phyloP scores from a whole-genome alignment of 2,113 vertebrate species.

The Sclerurus mexicanus region DNA sequence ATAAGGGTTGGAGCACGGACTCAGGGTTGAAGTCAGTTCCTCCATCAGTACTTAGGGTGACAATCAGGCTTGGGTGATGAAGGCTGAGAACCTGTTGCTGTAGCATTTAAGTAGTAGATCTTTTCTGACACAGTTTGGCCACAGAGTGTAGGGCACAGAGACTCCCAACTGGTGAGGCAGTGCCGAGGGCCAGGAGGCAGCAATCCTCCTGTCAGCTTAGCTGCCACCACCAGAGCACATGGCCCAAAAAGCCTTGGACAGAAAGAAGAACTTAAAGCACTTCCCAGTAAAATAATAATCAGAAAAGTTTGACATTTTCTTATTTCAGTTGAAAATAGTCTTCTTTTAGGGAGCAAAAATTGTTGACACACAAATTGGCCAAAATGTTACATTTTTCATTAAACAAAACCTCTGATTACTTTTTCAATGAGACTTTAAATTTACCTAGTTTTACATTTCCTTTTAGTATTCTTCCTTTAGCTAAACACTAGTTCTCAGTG shows the following conservation, averaged over 20 bases:
- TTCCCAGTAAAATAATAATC: background rate
- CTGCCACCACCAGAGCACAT: background rate
- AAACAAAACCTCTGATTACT: background rate
- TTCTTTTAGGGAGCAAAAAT: background rate
- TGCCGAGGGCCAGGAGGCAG: background rate
- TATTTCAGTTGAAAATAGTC: background rate
- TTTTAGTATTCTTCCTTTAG: background rate
- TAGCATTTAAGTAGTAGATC: background rate
- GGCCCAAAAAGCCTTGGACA: background rate
- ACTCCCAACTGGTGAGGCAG: accelerated
- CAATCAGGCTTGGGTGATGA: background rate
- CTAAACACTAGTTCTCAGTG: background rate
- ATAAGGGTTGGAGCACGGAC: background rate
- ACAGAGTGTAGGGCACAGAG: accelerated
- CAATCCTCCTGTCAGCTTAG: background rate
- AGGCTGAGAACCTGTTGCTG: background rate
- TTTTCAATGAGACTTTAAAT: background rate
- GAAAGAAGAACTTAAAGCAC: background rate
- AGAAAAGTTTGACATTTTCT: background rate
- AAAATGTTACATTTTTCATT: background rate
- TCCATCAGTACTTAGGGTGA: too few species aligned
- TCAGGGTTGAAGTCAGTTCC: background rate
- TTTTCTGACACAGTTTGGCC: background rate
- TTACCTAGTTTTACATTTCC: background rate
- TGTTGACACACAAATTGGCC: background rate